Evolutionary conservation across 2,888 invertebrate species (phyloP).

Genomic region (Strigamia maritima): DNA sequence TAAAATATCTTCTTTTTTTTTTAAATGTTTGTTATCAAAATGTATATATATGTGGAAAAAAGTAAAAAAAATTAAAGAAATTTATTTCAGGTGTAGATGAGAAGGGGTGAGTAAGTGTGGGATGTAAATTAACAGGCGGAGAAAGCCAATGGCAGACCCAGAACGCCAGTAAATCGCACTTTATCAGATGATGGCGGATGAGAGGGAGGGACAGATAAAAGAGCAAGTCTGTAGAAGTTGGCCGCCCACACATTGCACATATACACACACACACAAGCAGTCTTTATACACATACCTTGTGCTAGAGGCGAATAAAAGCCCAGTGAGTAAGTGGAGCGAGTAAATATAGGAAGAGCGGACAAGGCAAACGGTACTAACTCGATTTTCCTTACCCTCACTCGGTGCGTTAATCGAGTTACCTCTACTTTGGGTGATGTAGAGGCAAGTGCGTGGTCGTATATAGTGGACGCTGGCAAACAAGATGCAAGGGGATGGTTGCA

Average conservation of each 20-base stretch:
- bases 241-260: constrained; percentile 20
- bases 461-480: neutral
- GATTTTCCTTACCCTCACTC: neutral
- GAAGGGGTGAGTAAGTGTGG: neutral
- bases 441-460: neutral
- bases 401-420: neutral
- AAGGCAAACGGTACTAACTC: neutral
- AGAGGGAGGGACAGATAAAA: neutral
- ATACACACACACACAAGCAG: constrained; percentile 26
- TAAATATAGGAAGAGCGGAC: neutral
- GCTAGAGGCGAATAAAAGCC: neutral
- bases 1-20: neutral
- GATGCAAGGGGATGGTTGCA: neutral
- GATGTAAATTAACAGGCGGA: constrained; percentile 18
- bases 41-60: neutral
- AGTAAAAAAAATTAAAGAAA: neutral
- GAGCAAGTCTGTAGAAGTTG: neutral
- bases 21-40: neutral
- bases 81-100: neutral
- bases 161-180: constrained; percentile 13
- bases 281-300: neutral
- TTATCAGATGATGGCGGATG: constrained; percentile 28
- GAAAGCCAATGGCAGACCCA: neutral
- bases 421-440: neutral
- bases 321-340: neutral